Evolutionary conservation across 2,888 invertebrate species (phyloP).

Genomic region (Cryptocephalus primarius): DNA sequence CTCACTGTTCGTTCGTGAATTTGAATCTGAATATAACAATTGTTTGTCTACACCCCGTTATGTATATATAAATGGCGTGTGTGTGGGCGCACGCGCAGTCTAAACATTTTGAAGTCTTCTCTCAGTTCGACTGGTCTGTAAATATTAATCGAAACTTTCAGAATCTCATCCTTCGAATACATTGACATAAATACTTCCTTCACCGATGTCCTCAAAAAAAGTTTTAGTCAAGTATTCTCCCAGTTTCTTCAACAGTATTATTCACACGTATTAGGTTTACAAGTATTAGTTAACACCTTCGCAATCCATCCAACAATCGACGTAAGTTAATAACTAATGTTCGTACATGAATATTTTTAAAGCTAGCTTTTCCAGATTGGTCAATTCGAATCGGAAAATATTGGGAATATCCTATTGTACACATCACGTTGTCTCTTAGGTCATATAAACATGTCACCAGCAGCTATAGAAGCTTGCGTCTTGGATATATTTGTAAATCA

Average conservation of each 20-base stretch:
- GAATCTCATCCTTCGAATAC: conserved; percentile 57
- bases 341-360: neutral
- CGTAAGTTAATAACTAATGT: conserved; percentile 13
- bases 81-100: too few relatives aligned
- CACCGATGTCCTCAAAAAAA: conserved; percentile 28
- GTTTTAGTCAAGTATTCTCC: conserved; percentile 54
- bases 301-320: conserved; percentile 32
- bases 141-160: conserved; percentile 25
- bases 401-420: conserved; percentile 30
- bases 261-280: conserved; percentile 64
- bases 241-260: conserved; percentile 73
- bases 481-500: conserved; percentile 32
- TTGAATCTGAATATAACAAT: too few relatives aligned
- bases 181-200: conserved; percentile 45
- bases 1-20: too few relatives aligned
- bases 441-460: conserved; percentile 37
- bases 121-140: too few relatives aligned
- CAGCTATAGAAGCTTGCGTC: conserved; percentile 34
- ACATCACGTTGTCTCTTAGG: conserved; percentile 37
- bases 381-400: conserved; percentile 25
- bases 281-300: conserved; percentile 73
- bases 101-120: too few relatives aligned
- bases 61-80: too few relatives aligned
- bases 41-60: too few relatives aligned
- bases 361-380: conserved; percentile 9